Evolutionary conservation across 2,888 invertebrate genomes (phyloP).

Genomic region (Diadromus collaris): DNA sequence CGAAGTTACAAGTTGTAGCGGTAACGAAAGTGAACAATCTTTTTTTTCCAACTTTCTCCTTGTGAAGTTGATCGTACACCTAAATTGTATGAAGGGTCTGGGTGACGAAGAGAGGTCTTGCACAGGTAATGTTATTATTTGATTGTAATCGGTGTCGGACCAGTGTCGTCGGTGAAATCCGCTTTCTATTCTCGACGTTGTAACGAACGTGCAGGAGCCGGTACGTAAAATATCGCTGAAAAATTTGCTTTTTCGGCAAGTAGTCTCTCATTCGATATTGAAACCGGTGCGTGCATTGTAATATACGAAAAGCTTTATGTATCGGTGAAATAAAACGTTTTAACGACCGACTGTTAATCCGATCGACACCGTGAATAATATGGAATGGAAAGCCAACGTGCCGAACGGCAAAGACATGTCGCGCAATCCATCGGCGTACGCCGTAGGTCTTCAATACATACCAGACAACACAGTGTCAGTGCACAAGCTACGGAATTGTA

Average conservation of each 20-base stretch:
- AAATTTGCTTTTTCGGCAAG: conserved; percentile 49
- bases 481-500: conserved; percentile 79
- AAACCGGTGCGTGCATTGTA: not conserved
- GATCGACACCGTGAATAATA: too few species aligned
- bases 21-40: conserved; percentile 18
- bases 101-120: conserved; percentile 27
- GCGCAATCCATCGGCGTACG: conserved; percentile 53
- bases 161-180: conserved; percentile 17
- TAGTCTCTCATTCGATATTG: conserved; percentile 12
- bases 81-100: conserved; percentile 36
- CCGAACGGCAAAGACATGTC: conserved; percentile 29
- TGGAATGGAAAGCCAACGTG: conserved; percentile 15
- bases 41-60: conserved; percentile 27
- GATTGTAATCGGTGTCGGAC: conserved; percentile 10
- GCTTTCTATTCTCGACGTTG: conserved; percentile 17
- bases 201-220: conserved; percentile 12
- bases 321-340: too few species aligned
- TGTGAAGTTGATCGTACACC: conserved; percentile 14
- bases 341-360: too few species aligned
- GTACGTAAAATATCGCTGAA: conserved; percentile 53
- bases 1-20: not conserved
- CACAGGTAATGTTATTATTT: conserved; percentile 24
- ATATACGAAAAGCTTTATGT: too few species aligned
- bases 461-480: conserved; percentile 75
- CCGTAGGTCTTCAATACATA: conserved; percentile 78